A percentile compares a stretch with the other conserved stretches of the same genome.
phyloP scores from a whole-genome alignment of 2,888 invertebrate species.

The Koerneria pararmatus region DNA sequence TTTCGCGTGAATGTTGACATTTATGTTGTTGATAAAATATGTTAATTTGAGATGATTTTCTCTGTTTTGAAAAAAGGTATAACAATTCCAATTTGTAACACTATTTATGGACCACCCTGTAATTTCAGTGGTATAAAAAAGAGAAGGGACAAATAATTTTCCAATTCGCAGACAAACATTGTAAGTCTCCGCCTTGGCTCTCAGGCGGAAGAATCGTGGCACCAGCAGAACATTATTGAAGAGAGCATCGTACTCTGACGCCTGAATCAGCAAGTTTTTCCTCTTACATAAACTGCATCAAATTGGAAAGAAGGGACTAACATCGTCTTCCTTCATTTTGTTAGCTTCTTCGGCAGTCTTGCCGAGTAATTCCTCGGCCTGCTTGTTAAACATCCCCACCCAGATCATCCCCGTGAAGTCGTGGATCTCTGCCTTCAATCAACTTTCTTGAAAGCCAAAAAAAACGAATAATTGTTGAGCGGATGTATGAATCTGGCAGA shows the following conservation, averaged over 20 bases:
- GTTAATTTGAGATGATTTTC: background rate
- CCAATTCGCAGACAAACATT: slow-evolving; percentile 69
- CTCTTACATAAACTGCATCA: background rate
- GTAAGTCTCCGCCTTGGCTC: slow-evolving; percentile 84
- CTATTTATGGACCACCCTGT: background rate
- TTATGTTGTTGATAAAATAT: background rate
- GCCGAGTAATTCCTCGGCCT: slow-evolving; percentile 76
- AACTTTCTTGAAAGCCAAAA: slow-evolving; percentile 23
- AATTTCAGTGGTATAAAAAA: background rate
- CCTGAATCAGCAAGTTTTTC: slow-evolving; percentile 22
- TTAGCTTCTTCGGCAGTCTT: slow-evolving; percentile 75
- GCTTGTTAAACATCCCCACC: slow-evolving; percentile 79
- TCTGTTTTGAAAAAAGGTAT: background rate
- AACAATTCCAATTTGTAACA: too few species aligned
- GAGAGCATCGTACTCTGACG: slow-evolving; percentile 68
- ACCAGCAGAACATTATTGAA: slow-evolving; percentile 77
- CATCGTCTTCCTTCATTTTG: slow-evolving; percentile 61
- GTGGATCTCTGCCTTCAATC: slow-evolving; percentile 73
- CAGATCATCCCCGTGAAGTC: slow-evolving; percentile 85
- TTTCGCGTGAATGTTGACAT: too few species aligned
- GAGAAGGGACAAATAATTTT: background rate
- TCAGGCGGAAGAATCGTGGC: slow-evolving; percentile 76
- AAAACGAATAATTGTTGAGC: background rate
- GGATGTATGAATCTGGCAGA: background rate
- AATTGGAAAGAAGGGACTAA: slow-evolving; percentile 12